Conservation (phyloP, 2,888 invertebrate species). For the Drosophila glabriapex region DNA sequence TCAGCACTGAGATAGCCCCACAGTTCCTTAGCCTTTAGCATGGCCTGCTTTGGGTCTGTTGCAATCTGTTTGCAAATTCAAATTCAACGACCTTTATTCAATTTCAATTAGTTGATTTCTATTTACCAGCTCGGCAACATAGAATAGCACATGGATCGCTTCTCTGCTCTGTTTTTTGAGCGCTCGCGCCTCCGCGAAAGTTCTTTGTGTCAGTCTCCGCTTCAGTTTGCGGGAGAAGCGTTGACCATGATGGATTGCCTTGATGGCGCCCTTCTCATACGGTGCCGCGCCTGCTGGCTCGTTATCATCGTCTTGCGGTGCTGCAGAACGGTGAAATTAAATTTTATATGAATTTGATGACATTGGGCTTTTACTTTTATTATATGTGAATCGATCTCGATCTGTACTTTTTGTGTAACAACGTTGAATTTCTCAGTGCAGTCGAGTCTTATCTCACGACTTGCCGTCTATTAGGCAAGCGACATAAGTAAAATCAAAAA, state of each 20-base stretch:
- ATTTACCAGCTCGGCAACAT: conserved; percentile 92
- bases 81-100: not conserved
- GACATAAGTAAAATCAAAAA: conserved; percentile 26
- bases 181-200: conserved; percentile 92
- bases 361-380: conserved; percentile 3
- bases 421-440: conserved; percentile 9
- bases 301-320: conserved; percentile 74
- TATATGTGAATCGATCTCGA: conserved; percentile 19
- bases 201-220: conserved; percentile 91
- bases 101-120: not conserved
- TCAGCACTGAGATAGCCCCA: conserved; percentile 90
- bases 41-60: conserved; percentile 91
- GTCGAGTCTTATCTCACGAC: conserved; percentile 52
- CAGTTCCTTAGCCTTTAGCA: conserved; percentile 90
- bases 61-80: conserved; percentile 87
- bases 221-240: conserved; percentile 91
- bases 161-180: conserved; percentile 91
- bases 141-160: conserved; percentile 91
- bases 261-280: conserved; percentile 87
- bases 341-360: conserved; percentile 10
- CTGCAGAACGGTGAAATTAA: conserved; percentile 50
- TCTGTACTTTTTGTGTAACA: conserved; percentile 24
- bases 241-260: conserved; percentile 92
- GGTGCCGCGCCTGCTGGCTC: conserved; percentile 50
- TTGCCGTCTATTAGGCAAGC: conserved; percentile 42